Percentiles rank a stretch among this genome's conserved stretches.
These are phyloP conservation scores for Noctua comes DNA, from an alignment of 2,888 invertebrate genomes.

Conservation along the genomic window DNA sequence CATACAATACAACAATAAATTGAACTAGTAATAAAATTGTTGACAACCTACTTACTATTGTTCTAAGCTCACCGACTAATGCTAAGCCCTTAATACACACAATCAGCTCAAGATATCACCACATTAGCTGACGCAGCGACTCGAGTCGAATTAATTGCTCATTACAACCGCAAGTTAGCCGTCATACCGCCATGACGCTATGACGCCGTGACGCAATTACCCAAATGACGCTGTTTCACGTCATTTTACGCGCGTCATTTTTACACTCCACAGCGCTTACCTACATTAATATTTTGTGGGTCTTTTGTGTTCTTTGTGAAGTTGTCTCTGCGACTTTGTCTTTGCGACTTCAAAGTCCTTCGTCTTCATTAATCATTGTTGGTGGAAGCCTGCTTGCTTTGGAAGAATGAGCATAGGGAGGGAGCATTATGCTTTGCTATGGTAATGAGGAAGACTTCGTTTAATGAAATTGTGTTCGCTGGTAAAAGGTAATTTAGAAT, in stretches of 20 bases:
- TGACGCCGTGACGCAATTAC: conserved; percentile 43
- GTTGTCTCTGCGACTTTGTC: conserved; percentile 51
- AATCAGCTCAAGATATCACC: conserved; percentile 34
- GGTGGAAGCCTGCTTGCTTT: conserved; percentile 40
- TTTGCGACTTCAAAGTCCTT: conserved; percentile 58
- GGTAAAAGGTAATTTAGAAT: conserved; percentile 29
- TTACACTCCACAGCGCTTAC: conserved; percentile 42
- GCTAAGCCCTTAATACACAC: conserved; percentile 1
- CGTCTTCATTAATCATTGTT: conserved; percentile 65
- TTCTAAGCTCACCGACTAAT: background rate
- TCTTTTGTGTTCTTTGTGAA: conserved; percentile 57
- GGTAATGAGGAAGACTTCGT: conserved; percentile 33
- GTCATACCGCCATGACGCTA: conserved; percentile 25
- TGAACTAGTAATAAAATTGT: background rate
- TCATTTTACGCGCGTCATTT: conserved; percentile 56
- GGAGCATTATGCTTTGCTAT: conserved; percentile 31
- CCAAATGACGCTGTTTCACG: conserved; percentile 50
- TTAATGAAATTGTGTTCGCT: conserved; percentile 29
- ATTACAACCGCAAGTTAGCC: conserved; percentile 47
- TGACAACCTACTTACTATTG: background rate
- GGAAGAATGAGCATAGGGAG: conserved; percentile 31
- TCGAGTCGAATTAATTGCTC: conserved; percentile 55
- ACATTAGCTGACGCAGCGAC: conserved; percentile 56
- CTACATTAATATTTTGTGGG: conserved; percentile 54
- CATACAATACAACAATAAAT: background rate